Percentiles rank a stretch among this genome's conserved stretches.
These are phyloP conservation scores for Amblyjoppa fuscipennis DNA, from an alignment of 2,888 invertebrate genomes.

Conservation along the genomic window DNA sequence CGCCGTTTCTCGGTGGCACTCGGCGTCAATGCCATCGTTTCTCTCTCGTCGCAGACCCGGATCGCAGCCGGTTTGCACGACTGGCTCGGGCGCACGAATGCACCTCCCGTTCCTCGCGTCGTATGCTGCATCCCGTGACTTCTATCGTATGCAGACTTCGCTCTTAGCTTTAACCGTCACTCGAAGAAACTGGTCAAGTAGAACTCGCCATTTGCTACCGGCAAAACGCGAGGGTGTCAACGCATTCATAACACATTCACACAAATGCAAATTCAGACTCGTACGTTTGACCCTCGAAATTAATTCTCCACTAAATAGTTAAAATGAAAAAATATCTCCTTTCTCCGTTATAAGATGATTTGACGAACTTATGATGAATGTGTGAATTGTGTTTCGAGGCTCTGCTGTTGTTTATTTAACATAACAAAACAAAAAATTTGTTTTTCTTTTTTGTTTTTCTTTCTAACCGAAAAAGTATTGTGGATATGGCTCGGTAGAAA, in stretches of 20 bases:
- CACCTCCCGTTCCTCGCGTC: conserved; percentile 12
- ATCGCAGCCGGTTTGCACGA: conserved; percentile 62
- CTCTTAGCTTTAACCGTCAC: conserved; percentile 29
- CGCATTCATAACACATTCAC: conserved; percentile 30
- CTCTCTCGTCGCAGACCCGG: conserved; percentile 47
- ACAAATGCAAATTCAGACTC: not conserved
- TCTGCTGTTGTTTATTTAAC: not conserved
- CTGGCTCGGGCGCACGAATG: conserved; percentile 37
- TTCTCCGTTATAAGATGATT: not conserved
- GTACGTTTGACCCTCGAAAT: not conserved
- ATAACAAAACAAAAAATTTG: not conserved
- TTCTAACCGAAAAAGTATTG: not conserved
- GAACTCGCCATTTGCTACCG: conserved; percentile 78
- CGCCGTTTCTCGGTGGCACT: conserved; percentile 76
- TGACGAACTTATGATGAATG: not conserved
- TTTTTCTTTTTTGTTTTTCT: not conserved
- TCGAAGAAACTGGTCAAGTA: conserved; percentile 76
- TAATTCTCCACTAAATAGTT: too few species aligned
- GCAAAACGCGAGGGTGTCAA: conserved; percentile 46
- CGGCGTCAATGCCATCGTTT: conserved; percentile 79
- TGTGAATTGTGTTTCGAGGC: not conserved
- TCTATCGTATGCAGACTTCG: conserved; percentile 42
- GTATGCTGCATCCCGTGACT: conserved; percentile 34
- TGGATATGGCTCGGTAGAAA: not conserved
- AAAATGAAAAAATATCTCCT: not conserved